Evolutionary conservation across 2,888 invertebrate species (phyloP), one percentile per base, ranked within the genome.

Genomic region (Drosophila ochracea): DNA sequence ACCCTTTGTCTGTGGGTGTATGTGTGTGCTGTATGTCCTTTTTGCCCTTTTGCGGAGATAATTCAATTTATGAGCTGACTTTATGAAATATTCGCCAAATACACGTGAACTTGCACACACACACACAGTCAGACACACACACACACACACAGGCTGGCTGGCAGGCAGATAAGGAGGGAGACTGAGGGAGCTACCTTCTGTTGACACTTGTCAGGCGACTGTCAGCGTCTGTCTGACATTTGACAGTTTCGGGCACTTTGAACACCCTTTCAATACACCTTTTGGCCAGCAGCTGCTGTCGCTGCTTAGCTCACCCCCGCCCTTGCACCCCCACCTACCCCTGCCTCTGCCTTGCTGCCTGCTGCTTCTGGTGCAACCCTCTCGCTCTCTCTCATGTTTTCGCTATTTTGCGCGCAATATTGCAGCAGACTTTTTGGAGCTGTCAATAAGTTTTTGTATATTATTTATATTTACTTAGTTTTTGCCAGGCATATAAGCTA

Each of bases 151-250:
- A 50, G 62, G 39, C 70, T 28, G 25, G 31, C 66, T 41, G 33
- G 54, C 59, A 49, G 49, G 28, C 28, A 10, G 50, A 50, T 25
- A 50, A 50, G 19, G 50, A 25, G 28, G 25, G 49, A 28, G 28
- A 49, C 47, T 4, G 30, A n/a, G 21, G 25, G 53, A 67, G 67
- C 68, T 80, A 80, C 61, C 79, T 69, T 69, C 65, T 87, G 87
- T 84, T 84, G 87, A 87, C 89, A 89, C 87, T 89, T 89, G 87
- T 88, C 87, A 87, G 88, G 76, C 79, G 79, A 73, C 84, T 84
- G 84, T 86, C 85, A 82, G 71, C 80, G 79, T 72, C 78, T 78
- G 80, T 82, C 78, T 84, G 84, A 87, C 89, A 80, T 89, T 86
- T 87, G 87, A 87, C 87, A 87, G 86, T 82, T 84, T 73, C 73